These are phyloP conservation scores for Brachynemurus nebulosus DNA, from an alignment of 2,888 invertebrate genomes.

Conservation along the genomic window DNA sequence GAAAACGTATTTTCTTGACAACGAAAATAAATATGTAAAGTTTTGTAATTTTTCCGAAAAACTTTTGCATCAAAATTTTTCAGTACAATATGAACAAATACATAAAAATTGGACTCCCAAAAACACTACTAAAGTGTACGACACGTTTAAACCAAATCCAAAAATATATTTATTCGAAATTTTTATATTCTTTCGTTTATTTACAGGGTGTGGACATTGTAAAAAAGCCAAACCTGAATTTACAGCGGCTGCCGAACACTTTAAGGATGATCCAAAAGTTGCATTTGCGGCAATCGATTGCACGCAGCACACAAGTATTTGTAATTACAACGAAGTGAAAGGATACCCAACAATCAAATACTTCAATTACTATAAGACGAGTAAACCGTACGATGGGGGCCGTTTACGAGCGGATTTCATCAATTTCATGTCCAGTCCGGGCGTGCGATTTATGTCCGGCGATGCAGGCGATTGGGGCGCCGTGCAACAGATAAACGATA, in stretches of 20 bases:
- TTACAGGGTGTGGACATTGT: constrained; percentile 89
- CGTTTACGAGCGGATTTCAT: constrained; percentile 42
- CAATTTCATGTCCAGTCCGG: not conserved
- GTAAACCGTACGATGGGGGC: constrained; percentile 57
- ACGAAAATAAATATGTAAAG: no score
- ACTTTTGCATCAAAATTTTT: no score
- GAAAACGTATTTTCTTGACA: no score
- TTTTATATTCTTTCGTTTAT: no score
- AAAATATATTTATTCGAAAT: no score
- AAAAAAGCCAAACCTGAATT: constrained; percentile 77
- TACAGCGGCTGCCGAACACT: constrained; percentile 55
- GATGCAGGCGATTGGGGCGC: not conserved
- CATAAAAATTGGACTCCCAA: no score
- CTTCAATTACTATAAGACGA: constrained; percentile 62
- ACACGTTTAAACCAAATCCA: no score
- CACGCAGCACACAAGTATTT: constrained; percentile 41
- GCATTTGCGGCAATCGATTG: constrained; percentile 77
- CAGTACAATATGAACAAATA: no score
- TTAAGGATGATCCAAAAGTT: constrained; percentile 63
- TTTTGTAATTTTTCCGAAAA: no score
- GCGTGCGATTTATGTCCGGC: not conserved
- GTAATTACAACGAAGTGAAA: constrained; percentile 53
- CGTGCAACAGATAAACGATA: not conserved
- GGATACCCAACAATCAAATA: constrained; percentile 83
- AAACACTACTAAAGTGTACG: no score